A percentile compares a stretch with the other conserved stretches of the same genome.
Evolutionary conservation across 2,888 invertebrate species (phyloP).

Genomic region (Auanema sp.): DNA sequence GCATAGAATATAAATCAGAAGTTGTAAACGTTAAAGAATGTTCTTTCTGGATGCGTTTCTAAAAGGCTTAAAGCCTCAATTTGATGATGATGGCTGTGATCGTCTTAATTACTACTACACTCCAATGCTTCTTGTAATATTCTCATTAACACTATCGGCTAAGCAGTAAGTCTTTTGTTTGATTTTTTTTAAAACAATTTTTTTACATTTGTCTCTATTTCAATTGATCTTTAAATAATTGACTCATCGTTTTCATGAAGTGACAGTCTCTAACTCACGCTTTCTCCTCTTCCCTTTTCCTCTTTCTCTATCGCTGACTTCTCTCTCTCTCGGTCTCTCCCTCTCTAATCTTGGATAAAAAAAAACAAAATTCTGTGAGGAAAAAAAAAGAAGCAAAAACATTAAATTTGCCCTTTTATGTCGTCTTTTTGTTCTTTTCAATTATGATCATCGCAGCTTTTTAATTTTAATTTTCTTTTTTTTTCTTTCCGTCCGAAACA

Average conservation of each 20-base stretch:
- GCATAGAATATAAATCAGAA: neutral
- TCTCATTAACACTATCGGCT: slow-evolving; percentile 61
- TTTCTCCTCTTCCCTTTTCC: slow-evolving; percentile 1
- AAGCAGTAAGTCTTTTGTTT: slow-evolving; percentile 52
- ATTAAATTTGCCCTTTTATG: no score
- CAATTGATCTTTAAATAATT: no score
- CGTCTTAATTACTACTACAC: slow-evolving; percentile 63
- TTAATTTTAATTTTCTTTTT: no score
- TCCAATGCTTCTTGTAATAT: slow-evolving; percentile 62
- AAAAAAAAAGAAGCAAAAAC: no score
- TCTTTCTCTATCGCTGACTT: neutral
- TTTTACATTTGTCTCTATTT: neutral
- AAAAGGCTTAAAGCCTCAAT: slow-evolving; percentile 62
- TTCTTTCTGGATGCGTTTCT: slow-evolving; percentile 63
- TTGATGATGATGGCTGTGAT: slow-evolving; percentile 63
- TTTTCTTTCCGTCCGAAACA: no score
- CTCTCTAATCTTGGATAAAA: slow-evolving; percentile 3
- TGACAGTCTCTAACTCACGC: neutral
- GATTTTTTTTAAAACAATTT: neutral
- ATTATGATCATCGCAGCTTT: no score
- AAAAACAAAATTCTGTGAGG: no score
- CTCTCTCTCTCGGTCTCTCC: slow-evolving; percentile 3
- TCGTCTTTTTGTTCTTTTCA: no score
- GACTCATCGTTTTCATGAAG: neutral
- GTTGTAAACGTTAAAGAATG: slow-evolving; percentile 35